phyloP scores from a whole-genome alignment of 2,797 vertebrate species.

The Channallabes apus region DNA sequence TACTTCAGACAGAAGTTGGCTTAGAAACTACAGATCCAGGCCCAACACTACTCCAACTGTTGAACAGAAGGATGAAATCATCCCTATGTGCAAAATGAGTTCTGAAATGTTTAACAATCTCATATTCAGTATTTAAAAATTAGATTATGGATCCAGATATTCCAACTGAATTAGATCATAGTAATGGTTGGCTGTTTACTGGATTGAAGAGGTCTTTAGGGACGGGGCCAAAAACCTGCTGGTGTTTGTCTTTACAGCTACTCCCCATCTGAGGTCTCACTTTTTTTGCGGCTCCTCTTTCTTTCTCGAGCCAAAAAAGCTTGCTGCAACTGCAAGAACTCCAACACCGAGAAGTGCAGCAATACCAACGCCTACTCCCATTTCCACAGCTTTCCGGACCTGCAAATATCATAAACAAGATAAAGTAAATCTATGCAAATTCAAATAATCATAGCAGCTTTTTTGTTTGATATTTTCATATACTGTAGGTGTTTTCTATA shows the following conservation, averaged over 20 bases:
- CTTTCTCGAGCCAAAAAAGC: not conserved
- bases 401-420: conserved; percentile 44
- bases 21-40: too few relatives aligned
- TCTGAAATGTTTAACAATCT: too few relatives aligned
- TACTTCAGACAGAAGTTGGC: too few relatives aligned
- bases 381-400: conserved; percentile 65
- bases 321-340: conserved; percentile 52
- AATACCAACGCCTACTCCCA: conserved; percentile 14
- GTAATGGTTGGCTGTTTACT: not conserved
- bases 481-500: not conserved
- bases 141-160: too few relatives aligned
- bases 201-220: not conserved
- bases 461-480: not conserved
- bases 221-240: conserved; percentile 41
- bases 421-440: not conserved
- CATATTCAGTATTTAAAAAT: too few relatives aligned
- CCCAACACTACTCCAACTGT: too few relatives aligned
- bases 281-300: conserved; percentile 60
- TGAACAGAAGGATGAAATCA: too few relatives aligned
- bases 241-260: conserved; percentile 35
- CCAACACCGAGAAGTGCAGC: conserved; percentile 37
- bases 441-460: not conserved
- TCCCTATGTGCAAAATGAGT: too few relatives aligned
- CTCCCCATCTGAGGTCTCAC: conserved; percentile 43
- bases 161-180: not conserved